Base-by-base conservation (phyloP, 2,797 vertebrate species). In the Antennarius maculatus region DNA sequence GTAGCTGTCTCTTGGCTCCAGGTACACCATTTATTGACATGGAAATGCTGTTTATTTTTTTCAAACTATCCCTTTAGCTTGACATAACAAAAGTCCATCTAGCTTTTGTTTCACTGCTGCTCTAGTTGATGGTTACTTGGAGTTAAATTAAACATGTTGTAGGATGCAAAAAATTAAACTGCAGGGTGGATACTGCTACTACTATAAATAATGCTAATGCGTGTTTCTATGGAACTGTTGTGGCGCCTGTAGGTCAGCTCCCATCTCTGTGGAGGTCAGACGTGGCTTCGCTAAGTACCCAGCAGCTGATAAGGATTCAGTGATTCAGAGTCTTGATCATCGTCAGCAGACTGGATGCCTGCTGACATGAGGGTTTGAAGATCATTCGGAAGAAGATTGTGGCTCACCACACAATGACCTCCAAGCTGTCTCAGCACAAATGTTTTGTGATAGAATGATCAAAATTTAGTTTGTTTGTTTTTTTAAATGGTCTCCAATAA, bases 291-390 rank as follows among this genome's bases (percentile, higher is more conserved):
- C 70, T 39, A 39, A 60, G 52, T 66, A 69, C 77, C 85, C 81
- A 54, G 69, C 74, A 76, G 82, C 71, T 69, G 69, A 76, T 56
- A 54, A 63, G 69, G 66, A 66, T 60, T 77, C 66, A 62, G 74
- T 85, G 85, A 84, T 71, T 88, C 80, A 86, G 28, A 41, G 68
- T 76, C 72, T 81, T 85, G 62, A 67, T 89, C 76, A 77, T 61
- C 31, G 69, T 82, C 79, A 77, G 76, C 73, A 61, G 81, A 37
- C 50, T 51, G 49, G 60, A 63, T 18, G 57, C 63, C 69, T 80
- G 83, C 83, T 88, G 88, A 86, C 77, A 57, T 11, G 54, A 60
- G 17, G 57, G 46, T 72, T 76, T 81, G 47, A 66, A 61, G 61
- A 76, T 69, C 62, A 66, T 66, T 54, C 29, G 34, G 61, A 15